phyloP scores from a whole-genome alignment of 1,140 invertebrate species.

The Tetranychus urticae region DNA sequence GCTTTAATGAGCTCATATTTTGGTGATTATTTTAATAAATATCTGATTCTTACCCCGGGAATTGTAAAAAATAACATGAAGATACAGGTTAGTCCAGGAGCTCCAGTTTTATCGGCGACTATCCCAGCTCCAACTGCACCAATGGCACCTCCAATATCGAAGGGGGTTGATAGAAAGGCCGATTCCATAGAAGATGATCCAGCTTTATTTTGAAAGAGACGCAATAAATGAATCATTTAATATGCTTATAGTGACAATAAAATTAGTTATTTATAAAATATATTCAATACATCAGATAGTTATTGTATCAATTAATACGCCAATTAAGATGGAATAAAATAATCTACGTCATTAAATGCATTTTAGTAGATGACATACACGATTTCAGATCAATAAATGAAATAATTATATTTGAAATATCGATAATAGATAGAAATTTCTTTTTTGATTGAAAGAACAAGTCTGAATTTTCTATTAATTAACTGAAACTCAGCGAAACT shows the following conservation, averaged over 20 bases:
- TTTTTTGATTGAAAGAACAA: too few species aligned
- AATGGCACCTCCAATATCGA: conserved; percentile 67
- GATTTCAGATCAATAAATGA: too few species aligned
- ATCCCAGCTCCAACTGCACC: conserved; percentile 71
- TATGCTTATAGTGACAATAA: background rate
- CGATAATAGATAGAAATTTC: too few species aligned
- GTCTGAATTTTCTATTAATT: too few species aligned
- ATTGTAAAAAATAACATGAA: conserved; percentile 52
- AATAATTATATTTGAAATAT: too few species aligned
- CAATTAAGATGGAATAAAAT: too few species aligned
- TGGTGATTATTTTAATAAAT: background rate
- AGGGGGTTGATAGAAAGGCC: conserved; percentile 62
- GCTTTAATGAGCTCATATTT: too few species aligned
- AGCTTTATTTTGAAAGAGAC: conserved; percentile 28
- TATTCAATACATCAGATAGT: background rate
- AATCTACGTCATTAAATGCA: too few species aligned
- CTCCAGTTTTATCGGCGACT: conserved; percentile 53
- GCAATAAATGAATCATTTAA: background rate
- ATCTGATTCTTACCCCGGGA: conserved; percentile 39
- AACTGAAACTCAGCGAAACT: background rate
- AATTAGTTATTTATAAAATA: background rate
- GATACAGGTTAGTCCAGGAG: conserved; percentile 58
- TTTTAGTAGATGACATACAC: too few species aligned
- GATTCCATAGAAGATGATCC: conserved; percentile 38
- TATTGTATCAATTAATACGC: too few species aligned